These are phyloP conservation scores for Sphaerodactylus townsendi DNA, from an alignment of 2,113 vertebrate species.

Conservation along the genomic window DNA sequence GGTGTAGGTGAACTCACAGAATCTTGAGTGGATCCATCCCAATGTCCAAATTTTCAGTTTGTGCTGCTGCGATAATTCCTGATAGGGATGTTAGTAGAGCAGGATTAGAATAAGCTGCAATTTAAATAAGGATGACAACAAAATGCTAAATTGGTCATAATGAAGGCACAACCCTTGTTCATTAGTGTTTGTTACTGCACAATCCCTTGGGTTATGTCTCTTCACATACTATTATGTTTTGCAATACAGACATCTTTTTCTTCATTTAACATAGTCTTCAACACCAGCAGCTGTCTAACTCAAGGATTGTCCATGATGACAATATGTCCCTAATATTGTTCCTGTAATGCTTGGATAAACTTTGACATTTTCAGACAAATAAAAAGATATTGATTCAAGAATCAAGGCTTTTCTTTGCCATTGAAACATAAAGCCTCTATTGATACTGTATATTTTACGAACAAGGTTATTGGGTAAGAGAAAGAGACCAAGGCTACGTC, in stretches of 20 bases:
- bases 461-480: neutral
- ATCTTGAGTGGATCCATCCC: no score
- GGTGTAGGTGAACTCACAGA: no score
- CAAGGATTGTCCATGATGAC: no score
- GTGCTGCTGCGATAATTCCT: no score
- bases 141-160: neutral
- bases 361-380: neutral
- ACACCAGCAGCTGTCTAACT: no score
- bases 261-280: no score
- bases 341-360: no score
- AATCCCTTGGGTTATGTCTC: neutral
- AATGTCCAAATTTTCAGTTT: no score
- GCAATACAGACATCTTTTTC: no score
- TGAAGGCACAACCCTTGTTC: neutral
- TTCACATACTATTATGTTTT: neutral
- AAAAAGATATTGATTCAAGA: neutral
- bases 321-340: no score
- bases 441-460: neutral
- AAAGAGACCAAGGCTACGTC: neutral
- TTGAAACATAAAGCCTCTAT: neutral
- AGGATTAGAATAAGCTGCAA: no score
- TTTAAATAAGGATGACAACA: neutral
- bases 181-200: neutral
- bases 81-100: no score
- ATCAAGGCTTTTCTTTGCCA: neutral